Conservation (phyloP, 2,113 vertebrate species). For the Dasypus novemcinctus region DNA sequence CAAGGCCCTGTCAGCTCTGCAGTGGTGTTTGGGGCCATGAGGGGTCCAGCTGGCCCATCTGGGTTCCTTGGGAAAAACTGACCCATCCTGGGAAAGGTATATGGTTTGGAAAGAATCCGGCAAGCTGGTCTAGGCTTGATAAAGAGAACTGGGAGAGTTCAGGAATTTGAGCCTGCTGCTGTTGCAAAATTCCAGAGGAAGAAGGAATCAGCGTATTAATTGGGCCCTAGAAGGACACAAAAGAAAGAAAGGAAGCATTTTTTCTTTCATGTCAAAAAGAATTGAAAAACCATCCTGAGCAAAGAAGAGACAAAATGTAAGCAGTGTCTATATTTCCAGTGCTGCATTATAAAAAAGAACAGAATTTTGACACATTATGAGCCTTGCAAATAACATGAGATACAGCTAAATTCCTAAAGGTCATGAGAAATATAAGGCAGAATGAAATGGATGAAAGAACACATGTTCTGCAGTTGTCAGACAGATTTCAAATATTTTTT, state of each 20-base stretch:
- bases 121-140: neutral
- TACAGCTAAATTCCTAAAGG: neutral
- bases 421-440: neutral
- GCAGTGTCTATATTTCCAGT: neutral
- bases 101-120: constrained; percentile 48
- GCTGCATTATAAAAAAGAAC: neutral
- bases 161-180: constrained; percentile 13
- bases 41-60: constrained; percentile 24
- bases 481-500: neutral
- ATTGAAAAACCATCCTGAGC: neutral
- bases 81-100: constrained; percentile 8
- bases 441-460: neutral
- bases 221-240: constrained; percentile 6
- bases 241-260: neutral
- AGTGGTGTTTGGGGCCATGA: constrained; percentile 27
- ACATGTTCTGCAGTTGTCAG: neutral
- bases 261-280: neutral
- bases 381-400: neutral
- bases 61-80: constrained; percentile 33
- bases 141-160: constrained; percentile 33
- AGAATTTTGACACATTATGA: neutral
- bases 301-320: neutral
- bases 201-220: constrained; percentile 59
- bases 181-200: constrained; percentile 47
- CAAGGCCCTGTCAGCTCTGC: neutral